Base-by-base conservation (phyloP, 2,888 invertebrate species). In the Podotricha telesiphe region DNA sequence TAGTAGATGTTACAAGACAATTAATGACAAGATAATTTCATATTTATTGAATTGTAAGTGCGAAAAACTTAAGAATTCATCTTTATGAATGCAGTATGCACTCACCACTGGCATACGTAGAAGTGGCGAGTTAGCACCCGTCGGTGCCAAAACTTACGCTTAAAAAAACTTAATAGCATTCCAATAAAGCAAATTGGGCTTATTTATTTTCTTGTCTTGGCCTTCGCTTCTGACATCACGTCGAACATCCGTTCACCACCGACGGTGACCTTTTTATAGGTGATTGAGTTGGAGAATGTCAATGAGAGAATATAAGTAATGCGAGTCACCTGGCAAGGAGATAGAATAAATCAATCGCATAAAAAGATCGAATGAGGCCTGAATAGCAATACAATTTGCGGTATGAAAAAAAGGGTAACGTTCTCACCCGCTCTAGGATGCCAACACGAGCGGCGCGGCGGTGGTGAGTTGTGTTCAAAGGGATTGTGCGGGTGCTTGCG, bases 401-500 rank as follows among this genome's bases (percentile, higher is more conserved):
- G 67, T 64, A 72, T 67, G 68, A 70, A 74, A 76, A 74, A 74
- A 75, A 75, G 64, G 45, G 11, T 13, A 59, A 64, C 59, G 51
- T 72, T 42, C 65, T 34, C 68, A 45, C n/a, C 61, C 71, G 68
- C 75, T 78, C 90, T 89, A 90, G 91, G 83, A 89, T 89, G 86
- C 88, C 89, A 82, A 85, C 88, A 86, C 87, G 87, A 85, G 81
- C 79, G 74, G 74, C 74, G 81, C 79, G 74, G 74, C 74, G 76
- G 71, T 55, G 68, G 78, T 79, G 82, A 80, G 74, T 73, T 74
- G 82, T 81, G 79, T 81, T 89, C 91, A 90, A 89, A 91, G 89
- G 86, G 86, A 86, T 85, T 73, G 74, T 75, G 81, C 79, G 85
- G 83, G 83, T 79, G 83, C 84, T 73, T 70, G 81, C 83, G 83